A percentile compares a stretch with the other conserved stretches of the same genome.
Conservation (phyloP, 92 coral and sea anemone genomes). For the Umimayanthus kanabou region DNA sequence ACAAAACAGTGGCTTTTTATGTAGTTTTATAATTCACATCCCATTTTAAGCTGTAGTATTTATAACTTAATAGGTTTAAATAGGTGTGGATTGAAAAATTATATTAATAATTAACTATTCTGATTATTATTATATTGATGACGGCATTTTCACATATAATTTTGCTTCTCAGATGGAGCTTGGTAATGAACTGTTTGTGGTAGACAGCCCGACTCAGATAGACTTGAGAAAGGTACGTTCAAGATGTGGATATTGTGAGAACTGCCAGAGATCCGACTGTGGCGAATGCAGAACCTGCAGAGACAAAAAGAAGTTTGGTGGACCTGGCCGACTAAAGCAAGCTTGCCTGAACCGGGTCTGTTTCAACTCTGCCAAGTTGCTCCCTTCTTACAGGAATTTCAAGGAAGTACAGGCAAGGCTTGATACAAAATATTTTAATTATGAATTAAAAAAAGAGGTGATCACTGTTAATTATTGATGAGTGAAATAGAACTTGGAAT, state of each 20-base stretch:
- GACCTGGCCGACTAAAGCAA: constrained; percentile 36
- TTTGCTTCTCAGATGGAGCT: constrained; percentile 13
- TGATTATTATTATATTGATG: not conserved
- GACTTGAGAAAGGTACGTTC: constrained; percentile 27
- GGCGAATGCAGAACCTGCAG: constrained; percentile 38
- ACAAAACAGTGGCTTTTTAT: too few species aligned
- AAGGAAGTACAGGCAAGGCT: too few species aligned
- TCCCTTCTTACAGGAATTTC: too few species aligned
- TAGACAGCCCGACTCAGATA: not conserved
- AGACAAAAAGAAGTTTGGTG: constrained; percentile 38
- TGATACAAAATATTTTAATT: too few species aligned
- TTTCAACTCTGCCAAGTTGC: not conserved
- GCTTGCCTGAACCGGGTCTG: constrained; percentile 33
- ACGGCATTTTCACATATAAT: not conserved
- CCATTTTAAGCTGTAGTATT: too few species aligned
- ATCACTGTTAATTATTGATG: too few species aligned
- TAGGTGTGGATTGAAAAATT: too few species aligned
- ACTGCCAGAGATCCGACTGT: constrained; percentile 23
- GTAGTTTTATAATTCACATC: too few species aligned
- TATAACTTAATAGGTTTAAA: too few species aligned
- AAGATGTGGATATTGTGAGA: constrained; percentile 24
- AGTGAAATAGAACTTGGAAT: too few species aligned
- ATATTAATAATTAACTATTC: too few species aligned
- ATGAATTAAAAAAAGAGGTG: too few species aligned
- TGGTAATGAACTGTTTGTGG: not conserved